A percentile compares a stretch with the other conserved stretches of the same genome.
phyloP scores from a whole-genome alignment of 2,888 invertebrate species.

The Apodemia mormo region DNA sequence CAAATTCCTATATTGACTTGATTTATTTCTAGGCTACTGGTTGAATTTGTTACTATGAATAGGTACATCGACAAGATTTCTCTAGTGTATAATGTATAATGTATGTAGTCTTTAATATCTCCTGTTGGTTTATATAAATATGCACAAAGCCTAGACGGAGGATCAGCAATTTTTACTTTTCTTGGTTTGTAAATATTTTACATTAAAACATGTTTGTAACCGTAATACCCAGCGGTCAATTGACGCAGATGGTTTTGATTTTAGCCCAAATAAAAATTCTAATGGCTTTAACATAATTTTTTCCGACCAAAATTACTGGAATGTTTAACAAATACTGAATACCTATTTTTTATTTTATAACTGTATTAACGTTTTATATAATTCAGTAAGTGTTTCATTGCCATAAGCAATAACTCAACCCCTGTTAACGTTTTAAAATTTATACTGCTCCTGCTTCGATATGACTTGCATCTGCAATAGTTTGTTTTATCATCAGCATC shows the following conservation, averaged over 20 bases:
- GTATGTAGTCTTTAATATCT: slow-evolving; percentile 28
- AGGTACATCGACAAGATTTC: slow-evolving; percentile 23
- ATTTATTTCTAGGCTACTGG: slow-evolving; percentile 28
- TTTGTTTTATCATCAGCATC: slow-evolving; percentile 20
- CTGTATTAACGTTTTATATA: too few relatives aligned
- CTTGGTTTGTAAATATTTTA: slow-evolving; percentile 22
- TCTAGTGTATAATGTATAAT: slow-evolving; percentile 29
- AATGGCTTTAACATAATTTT: slow-evolving; percentile 50
- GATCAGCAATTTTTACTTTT: not conserved
- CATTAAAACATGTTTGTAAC: slow-evolving; percentile 35
- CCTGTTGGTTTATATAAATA: too few relatives aligned
- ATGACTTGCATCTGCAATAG: slow-evolving; percentile 28
- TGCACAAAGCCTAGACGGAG: not conserved
- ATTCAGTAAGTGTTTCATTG: too few relatives aligned
- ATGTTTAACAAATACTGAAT: slow-evolving; percentile 29
- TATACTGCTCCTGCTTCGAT: slow-evolving; percentile 28
- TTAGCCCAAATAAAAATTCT: slow-evolving; percentile 44
- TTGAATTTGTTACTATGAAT: too few relatives aligned
- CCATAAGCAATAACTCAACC: slow-evolving; percentile 39
- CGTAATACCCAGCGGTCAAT: slow-evolving; percentile 41
- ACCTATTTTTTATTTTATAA: slow-evolving; percentile 35
- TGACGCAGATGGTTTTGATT: slow-evolving; percentile 48
- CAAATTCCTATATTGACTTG: slow-evolving; percentile 30
- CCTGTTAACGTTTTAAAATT: slow-evolving; percentile 23
- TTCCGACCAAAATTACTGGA: slow-evolving; percentile 42